Base-by-base conservation (phyloP, 2,888 invertebrate species). In the Cephus rjabovi region DNA sequence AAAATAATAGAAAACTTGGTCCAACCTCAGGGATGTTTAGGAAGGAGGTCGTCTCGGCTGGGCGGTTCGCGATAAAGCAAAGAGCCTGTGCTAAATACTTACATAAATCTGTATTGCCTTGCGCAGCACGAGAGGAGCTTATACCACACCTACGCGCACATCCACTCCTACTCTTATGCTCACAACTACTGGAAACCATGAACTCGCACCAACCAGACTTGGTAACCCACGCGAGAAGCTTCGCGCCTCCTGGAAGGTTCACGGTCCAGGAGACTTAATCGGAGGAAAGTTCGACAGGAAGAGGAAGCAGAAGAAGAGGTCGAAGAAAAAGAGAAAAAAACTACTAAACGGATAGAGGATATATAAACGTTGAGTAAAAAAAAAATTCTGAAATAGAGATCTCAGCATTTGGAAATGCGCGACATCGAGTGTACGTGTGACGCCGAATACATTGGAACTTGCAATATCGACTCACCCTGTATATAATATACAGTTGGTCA, bases 31-130 rank as follows among this genome's bases (percentile, higher is more conserved):
- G 56, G 56, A 56, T 56, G 23, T 23, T 23, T 56, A 56, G 56
- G 73, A 69, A 80, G 78, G 76, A 79, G 86, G 84, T 85, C 84
- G 89, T 87, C 89, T 88, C 89, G 88, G 90, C 90, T 91, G 90
- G 90, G 84, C 88, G 87, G 87, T 86, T 88, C 86, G 91, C 91
- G 91, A 91, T 91, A 91, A 91, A 91, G 91, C 90, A 90, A 89
- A 88, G 90, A 89, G 89, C 90, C 88, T 81, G 90, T 84, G 90
- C 90, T 91, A 91, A 91, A 91, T 91, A 91, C 91, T 91, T 90
- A 91, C 91, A 91, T 91, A 91, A 91, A 91, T 91, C 91, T 91
- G 91, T 91, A 91, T 91, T 91, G 91, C 91, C 90, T 88, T 86
- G 88, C 89, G 86, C 86, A 86, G 89, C 86, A 87, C 85, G 84